These are phyloP conservation scores for Enteromius argenteus DNA, from an alignment of 2,797 vertebrate genomes.

Conservation along the genomic window DNA sequence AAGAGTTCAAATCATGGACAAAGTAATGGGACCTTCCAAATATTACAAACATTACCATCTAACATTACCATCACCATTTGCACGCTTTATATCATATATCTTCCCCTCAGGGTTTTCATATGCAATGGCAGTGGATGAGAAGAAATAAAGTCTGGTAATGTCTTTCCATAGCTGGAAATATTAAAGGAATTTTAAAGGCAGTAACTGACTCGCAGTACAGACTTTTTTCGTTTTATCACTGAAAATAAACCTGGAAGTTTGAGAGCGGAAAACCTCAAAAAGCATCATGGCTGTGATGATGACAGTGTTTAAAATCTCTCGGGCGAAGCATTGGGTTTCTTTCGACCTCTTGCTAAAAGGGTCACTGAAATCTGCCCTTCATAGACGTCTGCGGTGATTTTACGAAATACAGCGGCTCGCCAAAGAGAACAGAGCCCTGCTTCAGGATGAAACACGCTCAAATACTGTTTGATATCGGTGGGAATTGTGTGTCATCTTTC, in stretches of 20 bases:
- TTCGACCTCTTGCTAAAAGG: background rate
- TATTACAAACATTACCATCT: background rate
- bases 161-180: background rate
- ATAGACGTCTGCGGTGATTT: background rate
- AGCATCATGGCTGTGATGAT: background rate
- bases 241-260: background rate
- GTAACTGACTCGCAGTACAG: background rate
- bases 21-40: conserved; percentile 8
- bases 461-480: background rate
- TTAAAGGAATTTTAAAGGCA: background rate
- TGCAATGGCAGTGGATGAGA: background rate
- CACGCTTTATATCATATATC: background rate
- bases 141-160: background rate
- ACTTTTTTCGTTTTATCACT: background rate
- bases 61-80: background rate
- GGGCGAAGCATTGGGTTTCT: background rate
- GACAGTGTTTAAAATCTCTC: background rate
- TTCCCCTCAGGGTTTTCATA: background rate
- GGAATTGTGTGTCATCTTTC: background rate
- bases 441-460: background rate
- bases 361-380: background rate
- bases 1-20: background rate
- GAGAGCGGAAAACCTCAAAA: background rate
- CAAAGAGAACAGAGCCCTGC: background rate
- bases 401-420: too few species aligned